Evolutionary conservation across 2,888 invertebrate genomes (phyloP), one percentile per base, ranked within the genome.

Genomic region (Erebia ligea): DNA sequence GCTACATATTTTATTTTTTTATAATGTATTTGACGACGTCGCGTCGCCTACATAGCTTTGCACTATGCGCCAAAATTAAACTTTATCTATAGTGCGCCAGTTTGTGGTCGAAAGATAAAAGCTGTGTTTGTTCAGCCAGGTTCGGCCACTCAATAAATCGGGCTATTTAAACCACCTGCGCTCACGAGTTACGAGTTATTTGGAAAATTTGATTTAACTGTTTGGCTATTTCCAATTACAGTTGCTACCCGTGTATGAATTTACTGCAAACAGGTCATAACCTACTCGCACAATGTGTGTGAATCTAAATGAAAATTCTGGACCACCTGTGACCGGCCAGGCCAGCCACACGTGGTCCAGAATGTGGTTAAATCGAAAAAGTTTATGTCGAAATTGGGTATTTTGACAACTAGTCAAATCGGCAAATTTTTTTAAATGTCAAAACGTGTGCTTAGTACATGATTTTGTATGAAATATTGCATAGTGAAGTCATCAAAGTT

Each of bases 111-210:
- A n/a, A 67, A 67, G 67, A 67, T 67, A 67, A 58, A 67, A 67
- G 67, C 57, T 57, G 48, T 67, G 58, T 67, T 67, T 67, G 67
- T 58, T 67, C 45, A 67, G 58, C 67, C 45, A 57, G 57, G 67
- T 58, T 67, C 54, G 17, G 52, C 66, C 66, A 69, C 58, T 72
- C 63, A 61, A 72, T 72, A 72, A 69, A 69, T 21, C 45, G 57
- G 64, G 59, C 52, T 52, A 56, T 72, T 67, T 70, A 61, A 61
- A 52, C 63, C 73, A 73, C 68, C 70, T 73, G 73, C 57, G 63
- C 52, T 66, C 67, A 45, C 68, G 70, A 70, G 6, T 70, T 70
- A 70, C 40, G 21, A 34, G 42, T 54, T 73, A 67, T 64, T 68
- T 71, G 54, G 59, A 50, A 56, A 61, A 65, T 25, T 54, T 50